phyloP scores from a whole-genome alignment of 2,113 vertebrate species.

The Muscicapa adusta region DNA sequence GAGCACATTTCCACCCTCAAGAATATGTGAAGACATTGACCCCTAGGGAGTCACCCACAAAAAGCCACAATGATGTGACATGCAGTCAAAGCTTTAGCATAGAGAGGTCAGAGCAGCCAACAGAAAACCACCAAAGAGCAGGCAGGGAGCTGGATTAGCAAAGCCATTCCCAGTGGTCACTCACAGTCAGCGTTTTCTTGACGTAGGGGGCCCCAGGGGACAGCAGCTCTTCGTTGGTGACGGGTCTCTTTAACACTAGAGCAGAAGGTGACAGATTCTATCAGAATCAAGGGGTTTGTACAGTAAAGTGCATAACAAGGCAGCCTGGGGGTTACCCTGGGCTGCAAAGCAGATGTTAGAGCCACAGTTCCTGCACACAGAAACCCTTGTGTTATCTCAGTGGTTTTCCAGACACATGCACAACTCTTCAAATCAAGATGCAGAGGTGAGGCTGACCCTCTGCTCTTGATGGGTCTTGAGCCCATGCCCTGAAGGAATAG shows the following conservation, averaged over 20 bases:
- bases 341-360: neutral
- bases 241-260: conserved; percentile 75
- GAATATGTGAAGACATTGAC: neutral
- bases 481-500: neutral
- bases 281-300: conserved; percentile 12
- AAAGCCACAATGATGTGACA: neutral
- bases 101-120: neutral
- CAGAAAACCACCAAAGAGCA: neutral
- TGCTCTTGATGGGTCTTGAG: neutral
- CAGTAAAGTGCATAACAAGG: neutral
- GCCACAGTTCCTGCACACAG: neutral
- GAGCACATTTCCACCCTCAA: neutral
- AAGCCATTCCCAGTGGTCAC: neutral
- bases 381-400: neutral
- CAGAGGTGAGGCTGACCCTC: neutral
- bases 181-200: conserved; percentile 82
- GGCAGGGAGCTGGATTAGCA: neutral
- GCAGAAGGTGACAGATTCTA: conserved; percentile 21
- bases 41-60: neutral
- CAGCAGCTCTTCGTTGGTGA: conserved; percentile 81
- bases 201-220: conserved; percentile 79
- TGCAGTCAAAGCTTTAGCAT: neutral
- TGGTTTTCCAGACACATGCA: neutral
- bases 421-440: neutral
- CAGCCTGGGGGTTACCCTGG: neutral